Conservation (phyloP, 2,797 vertebrate genomes). For the Pygocentrus nattereri region DNA sequence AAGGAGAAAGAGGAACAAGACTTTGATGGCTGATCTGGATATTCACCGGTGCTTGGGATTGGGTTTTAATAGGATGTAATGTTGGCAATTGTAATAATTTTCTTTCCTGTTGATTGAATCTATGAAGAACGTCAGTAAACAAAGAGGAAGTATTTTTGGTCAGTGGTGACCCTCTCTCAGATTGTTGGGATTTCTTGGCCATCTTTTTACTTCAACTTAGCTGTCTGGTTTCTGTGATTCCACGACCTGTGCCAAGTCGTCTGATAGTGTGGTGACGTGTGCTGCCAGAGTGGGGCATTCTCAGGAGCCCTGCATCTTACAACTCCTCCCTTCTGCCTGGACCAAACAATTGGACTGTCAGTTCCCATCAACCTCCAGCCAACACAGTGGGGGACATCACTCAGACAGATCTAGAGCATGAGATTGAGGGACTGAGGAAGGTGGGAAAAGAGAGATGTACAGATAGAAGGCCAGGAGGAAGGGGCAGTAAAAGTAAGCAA, state of each 20-base stretch:
- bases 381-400: slow-evolving; percentile 67
- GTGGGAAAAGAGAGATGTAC: neutral
- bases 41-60: neutral
- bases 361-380: slow-evolving; percentile 64
- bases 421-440: slow-evolving; percentile 21
- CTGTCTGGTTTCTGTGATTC: neutral
- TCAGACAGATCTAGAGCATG: slow-evolving; percentile 65
- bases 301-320: slow-evolving; percentile 29
- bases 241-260: neutral
- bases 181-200: slow-evolving; percentile 1
- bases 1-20: neutral
- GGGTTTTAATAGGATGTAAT: neutral
- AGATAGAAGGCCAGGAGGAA: no score
- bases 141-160: neutral
- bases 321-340: slow-evolving; percentile 47
- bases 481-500: slow-evolving; percentile 17
- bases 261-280: neutral
- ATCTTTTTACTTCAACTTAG: slow-evolving; percentile 1
- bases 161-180: neutral
- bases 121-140: neutral
- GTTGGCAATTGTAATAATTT: neutral
- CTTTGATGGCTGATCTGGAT: neutral
- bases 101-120: neutral
- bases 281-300: slow-evolving; percentile 54
- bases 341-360: slow-evolving; percentile 74